Evolutionary conservation across 2,797 vertebrate species (phyloP), one percentile per base, ranked within the genome.

Genomic region (Hypotaenidia okinawae): DNA sequence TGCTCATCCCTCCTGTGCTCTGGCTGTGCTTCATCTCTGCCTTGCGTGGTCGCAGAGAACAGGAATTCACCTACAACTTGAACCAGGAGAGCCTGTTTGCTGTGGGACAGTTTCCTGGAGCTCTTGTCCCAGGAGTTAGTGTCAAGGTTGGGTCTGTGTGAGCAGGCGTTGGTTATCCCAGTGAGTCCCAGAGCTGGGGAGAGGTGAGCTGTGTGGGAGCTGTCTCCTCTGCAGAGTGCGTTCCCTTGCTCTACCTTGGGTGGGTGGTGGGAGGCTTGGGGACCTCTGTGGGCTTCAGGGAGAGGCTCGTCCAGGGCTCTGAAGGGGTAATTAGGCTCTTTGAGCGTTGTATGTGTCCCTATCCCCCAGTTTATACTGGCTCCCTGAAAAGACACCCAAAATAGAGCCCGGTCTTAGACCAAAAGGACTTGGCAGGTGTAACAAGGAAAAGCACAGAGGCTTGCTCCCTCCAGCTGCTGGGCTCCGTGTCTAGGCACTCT

Each of bases 201-300:
- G n/a, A 55, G 45, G 16, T 41, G 82, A n/a, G 28, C 22, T 41
- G 25, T 80, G 63, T 7, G 23, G 54, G 76, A 76, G 64, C 75
- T 85, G 85, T 62, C 58, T 54, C 79, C 43, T 63, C n/a, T 4
- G 16, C 37, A 33, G 67, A 37, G 9, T 22, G 2, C 5, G 1
- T 74, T 84, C n/a, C 54, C 49, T 37, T 79, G 64, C 57, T 62
- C 43, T 57, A 51, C 49, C 55, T 32, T 28, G 30, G 27, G n/a
- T 1, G 3, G 24, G 55, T 1, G 1, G 25, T 23, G 55, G 55
- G 63, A 49, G 39, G 25, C 11, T 3, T 23, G 22, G 33, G 9
- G 30, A 82, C 28, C n/a, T 39, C 37, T 10, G 37, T 0, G 2
- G n/a, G 45, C 54, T 28, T 37, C 30, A 30, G 80, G n/a, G 33